These are phyloP conservation scores for Paramuricea clavata DNA, from an alignment of 92 coral and sea anemone genomes.

Conservation along the genomic window DNA sequence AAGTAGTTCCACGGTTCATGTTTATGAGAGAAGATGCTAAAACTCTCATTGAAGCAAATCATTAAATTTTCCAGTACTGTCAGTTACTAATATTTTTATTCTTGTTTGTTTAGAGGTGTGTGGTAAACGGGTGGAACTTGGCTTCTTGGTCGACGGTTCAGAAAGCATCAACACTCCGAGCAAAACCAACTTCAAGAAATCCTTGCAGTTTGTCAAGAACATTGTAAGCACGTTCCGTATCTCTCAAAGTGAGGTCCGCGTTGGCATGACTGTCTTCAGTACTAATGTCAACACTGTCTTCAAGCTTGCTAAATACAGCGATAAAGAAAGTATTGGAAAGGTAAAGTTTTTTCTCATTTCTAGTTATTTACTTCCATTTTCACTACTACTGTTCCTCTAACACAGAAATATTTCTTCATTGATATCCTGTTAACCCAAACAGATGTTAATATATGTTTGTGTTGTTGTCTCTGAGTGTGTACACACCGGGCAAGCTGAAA, in stretches of 20 bases:
- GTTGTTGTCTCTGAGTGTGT: too few relatives aligned
- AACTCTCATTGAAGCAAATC: too few relatives aligned
- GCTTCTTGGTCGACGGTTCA: slow-evolving; percentile 47
- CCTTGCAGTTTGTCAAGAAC: slow-evolving; percentile 26
- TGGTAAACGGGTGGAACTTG: slow-evolving; percentile 53
- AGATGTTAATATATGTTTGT: too few relatives aligned
- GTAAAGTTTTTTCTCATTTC: neutral
- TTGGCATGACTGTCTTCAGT: slow-evolving; percentile 38
- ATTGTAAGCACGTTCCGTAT: slow-evolving; percentile 33
- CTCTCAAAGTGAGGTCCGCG: slow-evolving; percentile 34
- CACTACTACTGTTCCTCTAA: neutral
- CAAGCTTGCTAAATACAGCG: slow-evolving; percentile 26
- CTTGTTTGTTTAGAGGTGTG: slow-evolving; percentile 23
- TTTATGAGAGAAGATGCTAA: too few relatives aligned
- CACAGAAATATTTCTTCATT: too few relatives aligned
- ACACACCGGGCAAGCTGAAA: too few relatives aligned
- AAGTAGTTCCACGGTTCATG: too few relatives aligned
- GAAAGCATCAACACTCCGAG: slow-evolving; percentile 49
- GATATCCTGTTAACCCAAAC: too few relatives aligned
- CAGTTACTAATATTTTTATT: neutral
- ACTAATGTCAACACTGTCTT: slow-evolving; percentile 42
- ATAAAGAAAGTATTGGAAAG: slow-evolving; percentile 18
- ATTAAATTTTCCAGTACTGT: too few relatives aligned
- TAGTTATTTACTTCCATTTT: neutral
- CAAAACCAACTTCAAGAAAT: slow-evolving; percentile 38